Base-by-base conservation (phyloP, 2,797 vertebrate species). In the Leptodactylus fallax region DNA sequence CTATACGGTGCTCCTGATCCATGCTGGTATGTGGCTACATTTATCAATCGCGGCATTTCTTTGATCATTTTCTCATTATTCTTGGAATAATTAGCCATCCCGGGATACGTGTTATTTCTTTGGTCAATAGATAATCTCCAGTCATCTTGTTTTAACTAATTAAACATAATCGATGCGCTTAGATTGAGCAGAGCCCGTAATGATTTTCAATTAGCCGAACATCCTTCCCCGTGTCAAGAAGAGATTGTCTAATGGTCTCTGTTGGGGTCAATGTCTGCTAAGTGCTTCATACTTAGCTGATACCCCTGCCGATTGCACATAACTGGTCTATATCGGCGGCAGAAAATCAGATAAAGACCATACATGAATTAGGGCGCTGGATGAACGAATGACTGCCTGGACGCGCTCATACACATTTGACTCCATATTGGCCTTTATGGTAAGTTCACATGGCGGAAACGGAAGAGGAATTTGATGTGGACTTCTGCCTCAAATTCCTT, bases 1-100 rank as follows among this genome's bases (percentile, higher is more conserved):
- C 80, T 91, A 97, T 91, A 96, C 90, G 87, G 91, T 98, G 88
- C 91, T 99, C 36, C 92, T 99, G 74, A 98, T 99, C 90, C 97
- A 99, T 91, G 98, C 98, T 93, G 98, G 97, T 99, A 95, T 91
- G 80, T 47, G 90, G 85, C 58, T 19, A 56, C 63, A 90, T 58
- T 3, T 63, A 58, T 51, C 86, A 51, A 76, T 83, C n/a, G 3
- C 8, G 55, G 56, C 47, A 71, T 83, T 69, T 79, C n/a, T 53
- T 7, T 60, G 49, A 84, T 69, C 36, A 79, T 87, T 56, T 78
- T 65, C 81, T 69, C 49, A 23, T 87, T 78, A 79, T 36, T 71
- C 36, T 21, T 23, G 49, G 47, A 71, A 83, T 83, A 84, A 84
- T 87, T 83, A 27, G 25, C 58, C 58, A 76, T 36, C 55, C n/a